Base-by-base conservation (phyloP, 2,113 vertebrate genomes). In the Glaucidium brasilianum region DNA sequence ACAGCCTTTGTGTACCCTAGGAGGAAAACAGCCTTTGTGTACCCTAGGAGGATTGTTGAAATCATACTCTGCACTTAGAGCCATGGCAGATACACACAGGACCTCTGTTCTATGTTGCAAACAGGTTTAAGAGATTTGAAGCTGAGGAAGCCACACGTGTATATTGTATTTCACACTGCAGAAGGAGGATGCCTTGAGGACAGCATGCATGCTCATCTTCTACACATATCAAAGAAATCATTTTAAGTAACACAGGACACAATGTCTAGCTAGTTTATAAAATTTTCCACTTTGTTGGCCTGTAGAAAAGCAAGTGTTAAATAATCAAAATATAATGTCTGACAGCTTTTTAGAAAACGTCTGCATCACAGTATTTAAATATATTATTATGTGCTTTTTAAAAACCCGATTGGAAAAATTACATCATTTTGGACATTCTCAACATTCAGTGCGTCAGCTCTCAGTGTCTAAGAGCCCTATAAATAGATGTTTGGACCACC, bases 401-500 rank as follows among this genome's bases (percentile, higher is more conserved):
- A 94, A 91, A 96, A 83, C 39, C 43, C 60, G 73, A 93, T 89
- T 92, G 95, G 97, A 97, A 97, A 97, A 91, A 92, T 75, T 81
- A 96, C 94, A 75, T 96, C 72, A 95, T 82, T 95, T 73, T 72
- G 95, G 92, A 86, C 87, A 91, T 93, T 96, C 86, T 96, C 88
- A 94, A 72, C 88, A 64, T 43, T 78, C 73, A 80, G 86, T 89
- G 79, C 13, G 91, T 97, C 88, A 96, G 91, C 58, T 91, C 79
- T 72, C 72, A 11, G 83, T 37, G 85, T 86, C 73, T 79, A 64
- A 97, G 64, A 78, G 69, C 55, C 76, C 73, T 96, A 96, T 85
- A 95, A 97, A 97, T 95, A 97, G 96, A 86, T 25, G 59, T 84
- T 92, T 97, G 95, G 94, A 95, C 88, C 92, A 94, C 86, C 94